Evolutionary conservation across 2,888 invertebrate genomes (phyloP).

Genomic region (Tetramorium bicarinatum): DNA sequence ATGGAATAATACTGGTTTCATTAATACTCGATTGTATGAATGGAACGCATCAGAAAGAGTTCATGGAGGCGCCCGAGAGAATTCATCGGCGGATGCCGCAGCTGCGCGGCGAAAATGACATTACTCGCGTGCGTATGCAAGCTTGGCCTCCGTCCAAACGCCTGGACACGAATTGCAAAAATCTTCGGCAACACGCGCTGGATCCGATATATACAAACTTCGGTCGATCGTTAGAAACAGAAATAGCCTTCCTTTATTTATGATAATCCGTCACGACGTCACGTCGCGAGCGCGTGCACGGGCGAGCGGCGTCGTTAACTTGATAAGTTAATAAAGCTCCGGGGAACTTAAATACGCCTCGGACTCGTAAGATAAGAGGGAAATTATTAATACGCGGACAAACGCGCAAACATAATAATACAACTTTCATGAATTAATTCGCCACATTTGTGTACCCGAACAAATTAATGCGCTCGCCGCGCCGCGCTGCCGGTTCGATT

Average conservation of each 20-base stretch:
- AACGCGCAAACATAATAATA: not conserved
- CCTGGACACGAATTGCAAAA: conserved; percentile 8
- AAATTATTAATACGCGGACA: not conserved
- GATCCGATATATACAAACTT: not conserved
- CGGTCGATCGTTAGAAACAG: not conserved
- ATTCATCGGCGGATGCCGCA: not conserved
- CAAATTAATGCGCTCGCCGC: not conserved
- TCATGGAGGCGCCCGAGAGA: too few relatives aligned
- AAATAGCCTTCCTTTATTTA: conserved; percentile 20
- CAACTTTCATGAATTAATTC: not conserved
- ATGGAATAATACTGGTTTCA: not conserved
- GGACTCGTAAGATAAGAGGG: not conserved
- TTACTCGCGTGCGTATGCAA: conserved; percentile 22
- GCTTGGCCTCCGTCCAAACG: conserved; percentile 4
- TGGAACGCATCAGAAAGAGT: not conserved
- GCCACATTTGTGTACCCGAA: not conserved
- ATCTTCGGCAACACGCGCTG: not conserved
- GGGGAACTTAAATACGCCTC: not conserved
- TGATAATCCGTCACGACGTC: conserved; percentile 7
- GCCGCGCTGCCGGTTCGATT: not conserved
- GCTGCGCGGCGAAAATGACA: conserved; percentile 7
- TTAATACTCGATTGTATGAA: not conserved
- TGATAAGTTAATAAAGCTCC: conserved; percentile 1
- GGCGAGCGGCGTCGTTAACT: not conserved
- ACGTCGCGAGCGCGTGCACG: not conserved